Evolutionary conservation across 2,113 vertebrate genomes (phyloP), one percentile per base, ranked within the genome.

Genomic region (Hepsetus odoe): DNA sequence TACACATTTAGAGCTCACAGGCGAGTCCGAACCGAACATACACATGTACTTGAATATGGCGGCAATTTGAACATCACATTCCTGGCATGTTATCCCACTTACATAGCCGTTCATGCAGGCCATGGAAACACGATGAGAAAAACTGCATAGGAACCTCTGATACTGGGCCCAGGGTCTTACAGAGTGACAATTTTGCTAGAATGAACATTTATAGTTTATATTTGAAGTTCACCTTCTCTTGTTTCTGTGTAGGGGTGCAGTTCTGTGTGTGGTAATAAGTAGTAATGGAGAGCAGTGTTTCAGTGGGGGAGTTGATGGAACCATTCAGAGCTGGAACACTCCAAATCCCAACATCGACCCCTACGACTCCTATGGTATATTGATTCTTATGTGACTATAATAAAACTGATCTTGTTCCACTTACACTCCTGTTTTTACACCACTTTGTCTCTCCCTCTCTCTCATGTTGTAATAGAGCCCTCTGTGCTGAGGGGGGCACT

Each of bases 1-100:
- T 99, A 99, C 88, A 99, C 98, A 0, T 99, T 99, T 91, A 96
- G 98, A 84, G 98, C 96, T 75, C 98, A 99, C 91, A 97, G 91
- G 97, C 98, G 30, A 70, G 59, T 51, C 18, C 35, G 32, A 0
- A 49, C 30, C 22, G 32, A 59, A 59, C 61, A 35, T n/a, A 32
- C 14, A 59, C 61, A 35, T n/a, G 18, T 5, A 9, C 4, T 5
- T 46, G 4, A 22, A 38, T 38, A 38, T 5, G 35, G 8, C 4
- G 35, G 4, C 35, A 8, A 5, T 38, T 38, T 38, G 35, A 38
- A 8, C 35, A 38, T 38, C 35, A 38, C 35, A 5, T 38, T 4
- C 35, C 35, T 4, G 4, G 9, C 35, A 38, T 42, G 40, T 11
- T n/a, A n/a, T n/a, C n/a, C n/a, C n/a, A n/a, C n/a, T n/a, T n/a